Conservation (phyloP, 2,113 vertebrate species). For the Aldabrachelys gigantea region DNA sequence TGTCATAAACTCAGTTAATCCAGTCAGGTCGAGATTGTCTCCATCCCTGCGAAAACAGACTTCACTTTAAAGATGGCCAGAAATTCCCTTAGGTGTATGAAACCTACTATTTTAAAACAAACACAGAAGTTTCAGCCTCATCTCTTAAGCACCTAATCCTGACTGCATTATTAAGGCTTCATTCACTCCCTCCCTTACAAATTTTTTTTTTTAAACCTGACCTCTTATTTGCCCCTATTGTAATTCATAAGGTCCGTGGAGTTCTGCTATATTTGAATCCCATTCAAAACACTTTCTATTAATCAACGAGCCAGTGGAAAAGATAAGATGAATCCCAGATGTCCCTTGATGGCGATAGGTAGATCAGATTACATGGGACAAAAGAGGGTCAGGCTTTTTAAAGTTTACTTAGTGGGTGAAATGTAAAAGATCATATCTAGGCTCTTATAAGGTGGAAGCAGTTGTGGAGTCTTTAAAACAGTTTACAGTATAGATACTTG, state of each 20-base stretch:
- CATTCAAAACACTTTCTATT: constrained; percentile 76
- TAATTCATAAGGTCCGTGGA: constrained; percentile 67
- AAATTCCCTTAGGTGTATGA: constrained; percentile 12
- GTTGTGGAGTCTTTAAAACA: constrained; percentile 55
- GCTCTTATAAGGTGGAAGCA: constrained; percentile 49
- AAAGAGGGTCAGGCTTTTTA: constrained; percentile 57
- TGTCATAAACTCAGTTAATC: background rate
- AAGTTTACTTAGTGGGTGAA: constrained; percentile 68
- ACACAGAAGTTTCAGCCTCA: constrained; percentile 22
- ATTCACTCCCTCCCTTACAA: background rate
- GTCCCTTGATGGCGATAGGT: constrained; percentile 62
- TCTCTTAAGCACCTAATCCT: constrained; percentile 20
- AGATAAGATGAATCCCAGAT: constrained; percentile 81
- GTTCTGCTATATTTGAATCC: constrained; percentile 65
- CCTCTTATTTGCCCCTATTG: constrained; percentile 58
- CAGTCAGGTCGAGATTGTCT: constrained; percentile 6
- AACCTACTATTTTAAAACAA: constrained; percentile 30
- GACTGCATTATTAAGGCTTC: background rate
- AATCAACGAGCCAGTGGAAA: constrained; percentile 70
- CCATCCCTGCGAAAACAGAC: background rate
- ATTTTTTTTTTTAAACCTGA: constrained; percentile 20
- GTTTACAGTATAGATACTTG: constrained; percentile 55
- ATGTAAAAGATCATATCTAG: constrained; percentile 60
- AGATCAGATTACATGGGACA: constrained; percentile 72
- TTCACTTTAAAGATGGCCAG: constrained; percentile 30